Evolutionary conservation across 2,113 vertebrate genomes (phyloP).

Genomic region (Alouatta palliata): DNA sequence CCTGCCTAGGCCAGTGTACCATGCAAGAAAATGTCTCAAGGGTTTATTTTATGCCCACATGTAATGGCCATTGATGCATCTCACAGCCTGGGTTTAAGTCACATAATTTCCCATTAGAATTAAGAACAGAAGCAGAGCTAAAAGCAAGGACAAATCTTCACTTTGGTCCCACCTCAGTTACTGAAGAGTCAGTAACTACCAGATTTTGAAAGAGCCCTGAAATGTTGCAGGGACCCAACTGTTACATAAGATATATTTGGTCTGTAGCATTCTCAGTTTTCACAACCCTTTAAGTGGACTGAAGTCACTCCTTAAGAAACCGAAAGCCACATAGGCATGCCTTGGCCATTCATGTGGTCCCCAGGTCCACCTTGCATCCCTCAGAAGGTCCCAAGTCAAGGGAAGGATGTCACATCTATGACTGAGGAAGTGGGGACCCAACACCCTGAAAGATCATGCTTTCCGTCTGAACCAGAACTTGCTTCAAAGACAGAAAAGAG

Average conservation of each 20-base stretch:
- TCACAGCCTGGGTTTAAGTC: neutral
- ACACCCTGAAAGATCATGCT: neutral
- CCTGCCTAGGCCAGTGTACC: neutral
- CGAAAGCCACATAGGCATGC: neutral
- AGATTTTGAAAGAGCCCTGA: neutral
- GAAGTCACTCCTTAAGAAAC: neutral
- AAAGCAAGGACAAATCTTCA: fast-evolving
- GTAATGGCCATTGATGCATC: fast-evolving
- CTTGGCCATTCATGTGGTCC: fast-evolving
- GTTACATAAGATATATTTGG: neutral
- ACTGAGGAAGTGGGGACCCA: fast-evolving
- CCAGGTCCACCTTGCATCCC: neutral
- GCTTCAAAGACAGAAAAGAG: neutral
- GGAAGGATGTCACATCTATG: fast-evolving
- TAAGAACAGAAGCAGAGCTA: neutral
- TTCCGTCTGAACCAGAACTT: neutral
- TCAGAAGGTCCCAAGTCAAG: too few relatives aligned
- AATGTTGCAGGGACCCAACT: neutral
- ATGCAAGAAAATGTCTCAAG: fast-evolving
- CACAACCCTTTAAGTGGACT: neutral
- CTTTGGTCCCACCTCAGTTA: neutral
- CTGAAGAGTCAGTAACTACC: neutral
- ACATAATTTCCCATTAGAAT: neutral
- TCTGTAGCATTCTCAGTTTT: neutral
- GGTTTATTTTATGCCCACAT: fast-evolving